phyloP scores from a whole-genome alignment of 1,140 invertebrate genomes.

The Lepidurus couesii region DNA sequence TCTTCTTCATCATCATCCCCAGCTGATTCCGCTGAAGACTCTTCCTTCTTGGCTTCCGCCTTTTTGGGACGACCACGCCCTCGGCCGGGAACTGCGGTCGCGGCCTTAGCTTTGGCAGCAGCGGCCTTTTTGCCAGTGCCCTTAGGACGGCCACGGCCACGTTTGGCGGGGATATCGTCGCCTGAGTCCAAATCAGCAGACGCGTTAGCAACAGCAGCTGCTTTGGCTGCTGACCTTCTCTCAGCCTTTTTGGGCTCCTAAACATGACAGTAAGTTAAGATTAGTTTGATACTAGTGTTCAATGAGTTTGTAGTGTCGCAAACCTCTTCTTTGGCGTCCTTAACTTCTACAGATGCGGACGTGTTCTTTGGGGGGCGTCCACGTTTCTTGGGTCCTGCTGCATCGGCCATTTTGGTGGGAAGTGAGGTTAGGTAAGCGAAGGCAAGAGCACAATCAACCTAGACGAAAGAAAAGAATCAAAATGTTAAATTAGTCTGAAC shows the following conservation, averaged over 20 bases:
- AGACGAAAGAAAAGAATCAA: neutral
- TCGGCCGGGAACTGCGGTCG: slow-evolving; percentile 23
- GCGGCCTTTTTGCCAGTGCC: slow-evolving; percentile 34
- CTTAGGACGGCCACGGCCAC: slow-evolving; percentile 35
- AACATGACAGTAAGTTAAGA: neutral
- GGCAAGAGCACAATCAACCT: slow-evolving; percentile 12
- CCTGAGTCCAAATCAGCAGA: slow-evolving; percentile 17
- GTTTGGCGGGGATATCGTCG: slow-evolving; percentile 31
- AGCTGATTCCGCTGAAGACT: slow-evolving; percentile 32
- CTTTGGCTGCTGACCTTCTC: slow-evolving; percentile 29
- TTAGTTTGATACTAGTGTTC: neutral
- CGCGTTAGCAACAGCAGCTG: slow-evolving; percentile 27
- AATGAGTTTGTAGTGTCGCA: neutral
- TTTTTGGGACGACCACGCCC: slow-evolving; percentile 35
- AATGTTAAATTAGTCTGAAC: neutral
- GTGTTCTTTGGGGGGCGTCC: slow-evolving; percentile 32
- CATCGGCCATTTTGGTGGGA: slow-evolving; percentile 31
- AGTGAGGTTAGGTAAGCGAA: neutral
- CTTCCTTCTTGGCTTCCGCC: slow-evolving; percentile 32
- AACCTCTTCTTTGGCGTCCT: slow-evolving; percentile 22
- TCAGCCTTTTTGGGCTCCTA: slow-evolving; percentile 33
- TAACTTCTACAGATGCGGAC: neutral
- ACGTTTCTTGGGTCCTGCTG: slow-evolving; percentile 30
- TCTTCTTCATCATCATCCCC: slow-evolving; percentile 34
- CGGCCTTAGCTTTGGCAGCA: slow-evolving; percentile 24